Evolutionary conservation across 2,888 invertebrate species (phyloP), one percentile per base, ranked within the genome.

Genomic region (Mycalesis mineus): DNA sequence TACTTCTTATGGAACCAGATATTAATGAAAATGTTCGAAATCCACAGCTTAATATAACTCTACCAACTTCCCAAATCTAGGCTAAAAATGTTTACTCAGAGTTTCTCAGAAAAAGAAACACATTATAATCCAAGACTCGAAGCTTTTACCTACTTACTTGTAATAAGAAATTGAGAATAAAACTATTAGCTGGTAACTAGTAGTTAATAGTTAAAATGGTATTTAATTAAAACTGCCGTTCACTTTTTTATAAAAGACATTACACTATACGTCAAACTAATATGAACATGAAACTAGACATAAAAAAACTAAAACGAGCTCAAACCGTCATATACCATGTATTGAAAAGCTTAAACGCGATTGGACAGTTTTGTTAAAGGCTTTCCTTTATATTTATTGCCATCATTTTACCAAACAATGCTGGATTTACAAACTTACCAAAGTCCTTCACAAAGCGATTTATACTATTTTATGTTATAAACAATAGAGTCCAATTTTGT

Each of bases 331-430:
- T 66, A 67, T 69, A 69, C 61, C 65, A 55, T 53, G 65, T 69
- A 71, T 72, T 72, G 72, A 72, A 71, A 72, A 69, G 67, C 70
- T 65, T 62, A 64, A 72, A 68, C 68, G 69, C 75, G 72, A 78
- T 77, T 74, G 74, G 80, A 80, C 80, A 79, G 77, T 78, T 77
- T 72, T 70, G 70, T 68, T 69, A 74, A 78, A 82, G 79, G 73
- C 77, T 74, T 77, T 73, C 72, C 75, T 76, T 74, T 80, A 80
- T 78, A 83, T 83, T 84, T 84, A 86, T 83, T 82, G 75, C 80
- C 78, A 75, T 82, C 80, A 84, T 81, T 83, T 82, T 77, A 75
- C 77, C 80, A 81, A 81, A 84, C 82, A 83, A 82, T 80, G 72
- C 77, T 68, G 66, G 67, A 67, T 70, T 67, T 62, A 61, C 74